Evolutionary conservation across 2,113 vertebrate species (phyloP), one percentile per base, ranked within the genome.

Genomic region (Rhinolophus sinicus): DNA sequence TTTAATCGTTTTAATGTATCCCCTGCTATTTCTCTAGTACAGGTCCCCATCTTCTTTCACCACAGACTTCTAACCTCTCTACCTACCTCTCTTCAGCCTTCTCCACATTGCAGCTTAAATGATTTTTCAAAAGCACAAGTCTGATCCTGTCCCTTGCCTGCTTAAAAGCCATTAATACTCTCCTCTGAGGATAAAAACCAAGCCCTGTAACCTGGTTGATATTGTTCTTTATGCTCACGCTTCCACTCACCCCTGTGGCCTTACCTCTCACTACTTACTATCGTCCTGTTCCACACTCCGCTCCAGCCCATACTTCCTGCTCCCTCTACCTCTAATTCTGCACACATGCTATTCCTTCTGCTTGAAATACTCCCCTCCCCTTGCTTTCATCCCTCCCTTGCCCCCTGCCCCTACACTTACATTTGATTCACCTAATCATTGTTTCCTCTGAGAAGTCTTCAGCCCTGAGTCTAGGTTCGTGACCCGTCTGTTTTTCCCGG

Each of bases 81-180:
- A 44, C 40, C 40, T 90, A 86, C 18, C 12, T 64, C 16, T 19
- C 58, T 6, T n/a, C 22, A n/a, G 33, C 22, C 22, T 78, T 38
- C 52, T 69, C 33, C 44, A 21, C 28, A 6, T 35, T 52, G 75
- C 40, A 86, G 78, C 3, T 3, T 4, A 6, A 22, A 24, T 44
- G 40, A 56, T 26, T 64, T 93, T 65, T 67, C 78, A 58, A 3
- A 91, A 78, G 33, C 52, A 8, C 64, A 44, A 18, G 90, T 86
- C 80, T 35, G 21, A 62, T 88, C 58, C 26, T 80, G 87, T 78
- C 28, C 75, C 15, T 83, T n/a, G 77, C 47, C 86, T 90, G 47
- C 67, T 75, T 81, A 40, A 44, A 77, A 92, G 58, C 52, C 14
- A n/a, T 50, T n/a, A 30, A 0, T 56, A 40, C 19, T 84, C 2